A percentile compares a stretch with the other conserved stretches of the same genome.
Evolutionary conservation across 2,113 vertebrate species (phyloP).

Genomic region (Macroglossus sobrinus): DNA sequence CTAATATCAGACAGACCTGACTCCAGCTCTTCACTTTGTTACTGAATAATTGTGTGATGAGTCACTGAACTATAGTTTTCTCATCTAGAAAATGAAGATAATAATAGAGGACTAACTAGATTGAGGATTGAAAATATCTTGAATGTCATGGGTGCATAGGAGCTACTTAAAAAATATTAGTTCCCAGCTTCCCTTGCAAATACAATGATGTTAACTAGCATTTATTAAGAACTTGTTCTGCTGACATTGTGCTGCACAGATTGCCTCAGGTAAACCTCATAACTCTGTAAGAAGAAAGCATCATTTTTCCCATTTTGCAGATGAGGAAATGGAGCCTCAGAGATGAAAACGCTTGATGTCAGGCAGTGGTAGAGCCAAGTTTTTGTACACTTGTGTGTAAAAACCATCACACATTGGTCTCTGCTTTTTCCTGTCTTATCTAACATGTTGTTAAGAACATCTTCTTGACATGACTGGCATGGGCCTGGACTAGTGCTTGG

Average conservation of each 20-base stretch:
- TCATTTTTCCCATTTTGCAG: not conserved
- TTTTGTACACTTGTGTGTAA: not conserved
- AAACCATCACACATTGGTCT: not conserved
- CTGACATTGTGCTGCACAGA: accelerated
- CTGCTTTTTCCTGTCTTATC: not conserved
- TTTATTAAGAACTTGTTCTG: not conserved
- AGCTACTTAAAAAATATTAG: not conserved
- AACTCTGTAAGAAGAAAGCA: not conserved
- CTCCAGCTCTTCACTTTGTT: not conserved
- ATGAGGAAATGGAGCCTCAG: not conserved
- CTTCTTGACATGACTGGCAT: accelerated
- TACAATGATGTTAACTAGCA: not conserved
- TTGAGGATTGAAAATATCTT: not conserved
- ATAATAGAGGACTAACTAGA: not conserved
- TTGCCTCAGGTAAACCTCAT: not conserved
- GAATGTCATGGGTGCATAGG: not conserved
- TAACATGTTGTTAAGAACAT: not conserved
- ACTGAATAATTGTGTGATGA: not conserved
- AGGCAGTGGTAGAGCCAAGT: not conserved
- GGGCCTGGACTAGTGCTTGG: not conserved
- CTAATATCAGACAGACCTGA: not conserved
- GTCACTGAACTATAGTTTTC: not conserved
- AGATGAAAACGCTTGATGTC: not conserved
- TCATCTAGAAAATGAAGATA: not conserved
- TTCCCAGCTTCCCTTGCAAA: not conserved